Evolutionary conservation across 2,113 vertebrate species (phyloP), one percentile per base, ranked within the genome.

Genomic region (Thinocorus orbignyianus): DNA sequence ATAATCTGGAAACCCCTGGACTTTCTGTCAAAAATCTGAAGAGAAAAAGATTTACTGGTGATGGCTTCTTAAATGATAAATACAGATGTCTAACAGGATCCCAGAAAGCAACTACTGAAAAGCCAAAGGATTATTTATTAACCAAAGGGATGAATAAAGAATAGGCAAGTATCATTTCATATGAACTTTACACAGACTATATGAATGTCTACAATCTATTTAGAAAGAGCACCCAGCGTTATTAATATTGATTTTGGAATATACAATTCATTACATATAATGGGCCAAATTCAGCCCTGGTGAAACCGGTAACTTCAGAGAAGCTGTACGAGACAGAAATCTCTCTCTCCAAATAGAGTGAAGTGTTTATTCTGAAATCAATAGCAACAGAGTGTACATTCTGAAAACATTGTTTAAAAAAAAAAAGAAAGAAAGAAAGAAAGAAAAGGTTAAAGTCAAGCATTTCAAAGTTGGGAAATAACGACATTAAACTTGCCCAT

Each of bases 201-300:
- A 86, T 86, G 79, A 96, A 92, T 85, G 44, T 46, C 77, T 86
- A 82, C 51, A 73, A 58, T 88, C 68, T 94, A 90, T 91, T 95
- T 81, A 35, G 78, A 96, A 92, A 92, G 76, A 80, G 81, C 35
- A 83, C 37, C 17, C 1, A 0, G 33, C 25, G 26, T 94, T 96
- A 97, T 93, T 95, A 96, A 94, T 92, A 93, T 95, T 95, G 96
- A 95, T 95, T 91, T 95, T 93, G 71, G 84, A 94, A 94, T 94
- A 92, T 71, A 78, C 33, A 68, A 35, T 91, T 96, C 71, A 94
- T 90, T 68, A 88, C 58, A 92, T 64, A 12, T 35, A 91, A 90
- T 19, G 55, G 86, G 70, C 65, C 70, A 92, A 85, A 89, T 85
- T 85, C 81, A 87, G 37, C 39, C 41, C 44, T 24, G 44, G 64